These are phyloP conservation scores for Corynorhinus townsendii DNA, from an alignment of 2,113 vertebrate species.

Conservation along the genomic window DNA sequence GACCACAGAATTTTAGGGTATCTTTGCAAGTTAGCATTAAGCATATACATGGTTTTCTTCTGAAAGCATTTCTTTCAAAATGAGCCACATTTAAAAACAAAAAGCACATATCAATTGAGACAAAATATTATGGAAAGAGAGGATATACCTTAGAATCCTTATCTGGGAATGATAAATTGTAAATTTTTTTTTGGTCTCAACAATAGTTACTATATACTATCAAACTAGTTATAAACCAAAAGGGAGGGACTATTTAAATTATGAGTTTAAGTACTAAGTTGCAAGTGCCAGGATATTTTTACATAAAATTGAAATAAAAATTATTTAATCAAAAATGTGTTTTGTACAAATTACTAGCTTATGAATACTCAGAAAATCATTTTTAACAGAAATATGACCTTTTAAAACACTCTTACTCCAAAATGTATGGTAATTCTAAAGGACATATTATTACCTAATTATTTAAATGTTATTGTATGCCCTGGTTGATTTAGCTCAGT, in stretches of 20 bases:
- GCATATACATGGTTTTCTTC: neutral
- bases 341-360: neutral
- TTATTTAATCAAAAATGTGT: neutral
- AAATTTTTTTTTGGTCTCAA: neutral
- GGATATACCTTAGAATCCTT: neutral
- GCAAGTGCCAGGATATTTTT: neutral
- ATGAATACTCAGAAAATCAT: neutral
- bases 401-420: neutral
- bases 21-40: slow-evolving; percentile 21
- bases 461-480: neutral
- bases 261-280: neutral
- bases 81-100: neutral
- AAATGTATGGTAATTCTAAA: slow-evolving; percentile 6
- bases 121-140: neutral
- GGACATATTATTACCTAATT: neutral
- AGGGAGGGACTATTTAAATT: neutral
- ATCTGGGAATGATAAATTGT: neutral
- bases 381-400: neutral
- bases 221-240: neutral
- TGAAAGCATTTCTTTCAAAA: neutral
- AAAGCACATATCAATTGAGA: neutral
- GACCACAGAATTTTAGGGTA: slow-evolving; percentile 29
- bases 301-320: slow-evolving; percentile 20
- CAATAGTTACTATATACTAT: neutral
- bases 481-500: too few relatives aligned